phyloP scores from a whole-genome alignment of 2,113 vertebrate genomes.

The Leptobrachium leishanense region DNA sequence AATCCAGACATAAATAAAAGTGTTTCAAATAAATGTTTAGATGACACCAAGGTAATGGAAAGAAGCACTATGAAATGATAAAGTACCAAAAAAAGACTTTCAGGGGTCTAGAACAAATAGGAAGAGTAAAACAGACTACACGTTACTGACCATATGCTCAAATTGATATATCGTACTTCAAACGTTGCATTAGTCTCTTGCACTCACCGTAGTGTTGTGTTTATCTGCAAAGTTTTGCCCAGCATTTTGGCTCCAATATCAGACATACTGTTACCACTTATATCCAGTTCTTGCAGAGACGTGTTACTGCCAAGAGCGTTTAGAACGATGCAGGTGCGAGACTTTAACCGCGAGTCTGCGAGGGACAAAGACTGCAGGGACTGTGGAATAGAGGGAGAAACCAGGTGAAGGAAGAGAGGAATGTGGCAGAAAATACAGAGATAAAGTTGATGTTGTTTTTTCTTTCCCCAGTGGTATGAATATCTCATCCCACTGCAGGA shows the following conservation, averaged over 20 bases:
- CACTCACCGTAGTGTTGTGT: constrained; percentile 80
- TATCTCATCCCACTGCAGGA: no score
- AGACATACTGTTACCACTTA: constrained; percentile 87
- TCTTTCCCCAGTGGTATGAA: no score
- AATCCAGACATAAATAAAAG: no score
- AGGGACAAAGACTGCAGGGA: constrained; percentile 82
- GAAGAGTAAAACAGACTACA: no score
- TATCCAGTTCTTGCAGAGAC: constrained; percentile 81
- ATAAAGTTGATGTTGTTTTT: no score
- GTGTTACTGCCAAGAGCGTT: constrained; percentile 86
- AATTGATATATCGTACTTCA: no score
- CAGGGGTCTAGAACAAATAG: no score
- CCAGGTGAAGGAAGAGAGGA: background rate
- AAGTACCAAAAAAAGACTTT: no score
- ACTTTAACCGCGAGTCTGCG: constrained; percentile 81
- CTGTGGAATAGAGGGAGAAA: constrained; percentile 56
- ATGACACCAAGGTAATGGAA: no score
- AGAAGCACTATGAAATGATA: no score
- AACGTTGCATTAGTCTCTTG: background rate
- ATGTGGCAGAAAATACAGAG: background rate
- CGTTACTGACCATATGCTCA: no score
- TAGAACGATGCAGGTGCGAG: constrained; percentile 81
- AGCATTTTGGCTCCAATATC: constrained; percentile 89
- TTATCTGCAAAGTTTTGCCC: constrained; percentile 88
- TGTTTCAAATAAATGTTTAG: no score